These are phyloP conservation scores for Eristalinus aeneus DNA, from an alignment of 2,888 invertebrate species.

Conservation along the genomic window DNA sequence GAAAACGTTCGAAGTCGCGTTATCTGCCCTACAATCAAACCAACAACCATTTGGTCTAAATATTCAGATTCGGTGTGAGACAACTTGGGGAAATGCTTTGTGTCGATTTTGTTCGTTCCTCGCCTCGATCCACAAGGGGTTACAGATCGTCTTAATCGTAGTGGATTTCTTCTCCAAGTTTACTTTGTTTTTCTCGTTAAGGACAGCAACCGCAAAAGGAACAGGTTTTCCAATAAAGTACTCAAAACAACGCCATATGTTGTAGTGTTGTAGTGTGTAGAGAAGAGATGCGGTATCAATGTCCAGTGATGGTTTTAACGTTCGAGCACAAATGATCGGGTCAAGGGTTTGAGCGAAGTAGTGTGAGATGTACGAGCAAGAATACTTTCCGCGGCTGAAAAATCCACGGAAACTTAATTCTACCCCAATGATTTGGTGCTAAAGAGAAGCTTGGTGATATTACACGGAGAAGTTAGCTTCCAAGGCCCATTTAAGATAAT, in stretches of 20 bases:
- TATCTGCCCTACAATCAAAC: neutral
- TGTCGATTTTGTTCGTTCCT: slow-evolving; percentile 34
- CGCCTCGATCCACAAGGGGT: slow-evolving; percentile 30
- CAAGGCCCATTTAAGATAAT: no score
- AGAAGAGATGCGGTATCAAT: neutral
- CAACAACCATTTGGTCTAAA: neutral
- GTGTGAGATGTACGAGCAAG: neutral
- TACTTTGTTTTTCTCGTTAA: slow-evolving; percentile 36
- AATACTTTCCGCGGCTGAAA: neutral
- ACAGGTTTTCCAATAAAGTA: slow-evolving; percentile 1
- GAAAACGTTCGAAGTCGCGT: neutral
- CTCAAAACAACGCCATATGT: slow-evolving; percentile 5
- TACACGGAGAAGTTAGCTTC: no score
- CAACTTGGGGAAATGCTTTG: slow-evolving; percentile 24
- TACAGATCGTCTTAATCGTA: neutral
- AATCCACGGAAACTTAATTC: no score
- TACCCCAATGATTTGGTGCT: no score
- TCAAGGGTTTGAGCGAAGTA: neutral
- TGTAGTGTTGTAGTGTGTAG: slow-evolving; percentile 3
- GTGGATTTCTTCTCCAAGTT: neutral
- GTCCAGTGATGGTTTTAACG: neutral
- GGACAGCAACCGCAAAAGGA: slow-evolving; percentile 22
- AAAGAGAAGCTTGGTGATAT: no score
- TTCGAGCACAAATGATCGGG: neutral
- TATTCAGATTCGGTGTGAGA: neutral